Evolutionary conservation across 2,113 vertebrate genomes (phyloP), one percentile per base, ranked within the genome.

Genomic region (Gymnogyps californianus): DNA sequence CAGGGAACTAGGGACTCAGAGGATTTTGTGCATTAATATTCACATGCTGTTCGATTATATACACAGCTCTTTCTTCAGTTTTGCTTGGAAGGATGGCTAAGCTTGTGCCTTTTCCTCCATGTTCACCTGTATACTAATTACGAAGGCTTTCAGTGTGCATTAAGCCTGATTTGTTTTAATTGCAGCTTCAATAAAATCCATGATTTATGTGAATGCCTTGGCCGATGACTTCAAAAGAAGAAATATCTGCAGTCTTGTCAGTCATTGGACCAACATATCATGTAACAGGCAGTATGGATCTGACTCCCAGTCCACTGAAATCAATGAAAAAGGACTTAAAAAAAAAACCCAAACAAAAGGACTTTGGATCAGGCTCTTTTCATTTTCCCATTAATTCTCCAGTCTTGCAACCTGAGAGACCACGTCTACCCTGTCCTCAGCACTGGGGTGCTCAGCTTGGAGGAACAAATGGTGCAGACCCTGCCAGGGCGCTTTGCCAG

Each of bases 1-100:
- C 59, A 61, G 99, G 99, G 99, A 99, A 92, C 97, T 94, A 95
- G 99, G 98, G 99, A 99, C 96, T 98, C 93, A 64, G 96, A 98
- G 95, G 98, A 98, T 98, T 98, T 98, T 92, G 76, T 66, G 90
- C 98, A 98, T 98, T 98, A 98, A 98, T 98, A 98, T 98, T 98
- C 98, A 98, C 94, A 89, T 79, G 95, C 97, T 96, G 87, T 98
- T 98, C 62, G 86, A 98, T 98, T 98, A 98, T 96, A 98, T 92
- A 97, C 90, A 96, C 95, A 97, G 96, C 96, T 97, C 94, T 98
- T 98, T 97, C 96, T 97, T 98, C 89, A 72, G 95, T 92, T 96
- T 98, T 98, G 59, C 97, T 97, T 96, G 96, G 95, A 95, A 98
- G 90, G 89, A 95, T 96, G 89, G 96, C 96, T 98, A 97, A 98